Conservation (phyloP, 2,888 invertebrate genomes). For the Pandemis cinnamomeana region DNA sequence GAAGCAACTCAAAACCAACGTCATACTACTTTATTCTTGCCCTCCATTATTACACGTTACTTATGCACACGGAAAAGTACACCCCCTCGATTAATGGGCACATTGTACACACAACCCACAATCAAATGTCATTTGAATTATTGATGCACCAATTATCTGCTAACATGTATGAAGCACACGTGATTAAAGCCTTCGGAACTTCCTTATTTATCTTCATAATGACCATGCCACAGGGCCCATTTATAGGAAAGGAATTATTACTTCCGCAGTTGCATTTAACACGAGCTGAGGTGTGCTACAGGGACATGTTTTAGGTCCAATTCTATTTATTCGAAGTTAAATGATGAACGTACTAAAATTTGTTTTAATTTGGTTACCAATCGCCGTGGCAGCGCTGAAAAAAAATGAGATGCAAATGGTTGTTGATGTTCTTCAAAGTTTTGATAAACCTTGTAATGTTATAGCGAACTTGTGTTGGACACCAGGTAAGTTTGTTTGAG, state of each 20-base stretch:
- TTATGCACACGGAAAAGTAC: not conserved
- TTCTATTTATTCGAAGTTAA: not conserved
- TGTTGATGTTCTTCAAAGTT: conserved; percentile 57
- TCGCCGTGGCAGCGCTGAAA: not conserved
- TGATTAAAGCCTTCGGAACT: not conserved
- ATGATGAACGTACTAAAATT: not conserved
- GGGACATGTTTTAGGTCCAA: not conserved
- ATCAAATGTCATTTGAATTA: conserved; percentile 16
- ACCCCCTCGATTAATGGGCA: conserved; percentile 7
- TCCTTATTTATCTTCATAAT: not conserved
- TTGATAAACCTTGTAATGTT: conserved; percentile 58
- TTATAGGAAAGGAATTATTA: not conserved
- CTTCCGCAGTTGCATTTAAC: not conserved
- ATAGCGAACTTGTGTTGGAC: conserved; percentile 61
- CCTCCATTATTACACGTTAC: not conserved
- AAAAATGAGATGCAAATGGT: conserved; percentile 57
- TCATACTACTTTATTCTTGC: not conserved
- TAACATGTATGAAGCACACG: not conserved
- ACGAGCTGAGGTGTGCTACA: not conserved
- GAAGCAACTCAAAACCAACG: not conserved
- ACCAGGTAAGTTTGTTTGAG: conserved; percentile 53
- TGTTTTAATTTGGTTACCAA: not conserved
- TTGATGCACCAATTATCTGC: conserved; percentile 4
- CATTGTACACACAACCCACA: conserved; percentile 4
- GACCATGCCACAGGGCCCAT: not conserved